These are phyloP conservation scores for Microctonus hyperodae DNA, from an alignment of 2,888 invertebrate species.

Conservation along the genomic window DNA sequence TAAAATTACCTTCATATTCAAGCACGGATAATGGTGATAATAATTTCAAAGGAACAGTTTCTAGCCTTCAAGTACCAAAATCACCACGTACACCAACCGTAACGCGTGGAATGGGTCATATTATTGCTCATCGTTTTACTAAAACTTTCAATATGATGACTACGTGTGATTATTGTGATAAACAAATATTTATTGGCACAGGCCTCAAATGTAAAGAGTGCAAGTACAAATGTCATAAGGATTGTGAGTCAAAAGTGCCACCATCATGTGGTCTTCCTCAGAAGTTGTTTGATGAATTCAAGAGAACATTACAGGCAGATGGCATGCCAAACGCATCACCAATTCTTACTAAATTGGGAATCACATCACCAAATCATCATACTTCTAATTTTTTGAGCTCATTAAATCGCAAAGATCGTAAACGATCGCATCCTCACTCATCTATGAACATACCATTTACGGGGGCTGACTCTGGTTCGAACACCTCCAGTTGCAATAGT, in stretches of 20 bases:
- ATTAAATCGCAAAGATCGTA: slow-evolving; percentile 64
- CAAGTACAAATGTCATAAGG: slow-evolving; percentile 89
- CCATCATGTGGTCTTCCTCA: slow-evolving; percentile 92
- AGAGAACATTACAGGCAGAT: slow-evolving; percentile 75
- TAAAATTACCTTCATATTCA: slow-evolving; percentile 69
- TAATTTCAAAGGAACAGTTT: slow-evolving; percentile 62
- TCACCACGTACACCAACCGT: slow-evolving; percentile 82
- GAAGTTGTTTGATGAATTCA: slow-evolving; percentile 83
- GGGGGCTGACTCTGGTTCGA: slow-evolving; percentile 88
- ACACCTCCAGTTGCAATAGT: slow-evolving; percentile 95
- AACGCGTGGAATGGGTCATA: slow-evolving; percentile 83
- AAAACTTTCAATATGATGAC: slow-evolving; percentile 89
- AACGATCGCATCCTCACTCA: slow-evolving; percentile 68
- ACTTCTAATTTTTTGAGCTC: slow-evolving; percentile 56
- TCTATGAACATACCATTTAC: slow-evolving; percentile 68
- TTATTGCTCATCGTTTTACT: slow-evolving; percentile 88
- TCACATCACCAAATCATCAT: slow-evolving; percentile 61
- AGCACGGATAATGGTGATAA: slow-evolving; percentile 66
- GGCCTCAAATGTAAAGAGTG: slow-evolving; percentile 93
- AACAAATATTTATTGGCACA: slow-evolving; percentile 83
- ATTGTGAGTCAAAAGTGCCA: slow-evolving; percentile 90
- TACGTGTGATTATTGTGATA: slow-evolving; percentile 89
- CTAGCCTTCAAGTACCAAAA: slow-evolving; percentile 68
- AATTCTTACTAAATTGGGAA: slow-evolving; percentile 63
- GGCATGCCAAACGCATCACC: slow-evolving; percentile 65